Percentiles rank a stretch among this genome's conserved stretches.
Conservation (phyloP, 64 coral and sea anemone genomes). For the Trachythela sp. region DNA sequence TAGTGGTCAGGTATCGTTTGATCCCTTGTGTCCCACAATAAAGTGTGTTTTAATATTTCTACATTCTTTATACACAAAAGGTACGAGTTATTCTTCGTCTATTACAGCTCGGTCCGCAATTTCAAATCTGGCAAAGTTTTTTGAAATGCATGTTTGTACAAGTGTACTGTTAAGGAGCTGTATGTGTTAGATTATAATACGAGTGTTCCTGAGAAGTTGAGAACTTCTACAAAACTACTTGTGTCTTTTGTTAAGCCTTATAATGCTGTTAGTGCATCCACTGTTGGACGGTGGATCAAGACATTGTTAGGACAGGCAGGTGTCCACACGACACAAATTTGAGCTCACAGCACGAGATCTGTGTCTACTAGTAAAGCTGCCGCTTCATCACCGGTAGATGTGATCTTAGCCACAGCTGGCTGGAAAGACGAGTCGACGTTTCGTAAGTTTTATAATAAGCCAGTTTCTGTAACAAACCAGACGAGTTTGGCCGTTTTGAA, state of each 20-base stretch:
- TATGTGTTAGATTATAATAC: too few species aligned
- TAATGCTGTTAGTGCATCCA: conserved; percentile 33
- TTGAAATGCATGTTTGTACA: too few species aligned
- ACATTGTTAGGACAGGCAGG: neutral
- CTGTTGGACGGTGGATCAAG: conserved; percentile 46
- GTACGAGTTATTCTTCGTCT: neutral
- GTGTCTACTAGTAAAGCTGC: conserved; percentile 37
- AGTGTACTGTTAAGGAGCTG: too few species aligned
- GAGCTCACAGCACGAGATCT: conserved; percentile 33
- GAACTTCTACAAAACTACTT: conserved; percentile 34
- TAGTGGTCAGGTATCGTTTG: conserved; percentile 17
- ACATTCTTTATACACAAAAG: neutral
- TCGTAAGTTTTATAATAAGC: conserved; percentile 43
- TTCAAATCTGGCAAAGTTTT: too few species aligned
- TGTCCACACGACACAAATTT: conserved; percentile 37
- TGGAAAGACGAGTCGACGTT: conserved; percentile 53
- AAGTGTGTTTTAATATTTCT: neutral
- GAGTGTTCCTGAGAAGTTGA: too few species aligned
- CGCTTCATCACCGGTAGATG: conserved; percentile 11
- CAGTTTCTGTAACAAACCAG: conserved; percentile 34
- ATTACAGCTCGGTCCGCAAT: neutral
- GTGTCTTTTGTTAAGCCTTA: conserved; percentile 39
- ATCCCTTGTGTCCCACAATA: conserved; percentile 32
- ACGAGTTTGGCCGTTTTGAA: conserved; percentile 32
- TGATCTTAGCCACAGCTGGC: conserved; percentile 41